These are phyloP conservation scores for Paguma larvata DNA, from an alignment of 2,797 vertebrate species.

Conservation along the genomic window DNA sequence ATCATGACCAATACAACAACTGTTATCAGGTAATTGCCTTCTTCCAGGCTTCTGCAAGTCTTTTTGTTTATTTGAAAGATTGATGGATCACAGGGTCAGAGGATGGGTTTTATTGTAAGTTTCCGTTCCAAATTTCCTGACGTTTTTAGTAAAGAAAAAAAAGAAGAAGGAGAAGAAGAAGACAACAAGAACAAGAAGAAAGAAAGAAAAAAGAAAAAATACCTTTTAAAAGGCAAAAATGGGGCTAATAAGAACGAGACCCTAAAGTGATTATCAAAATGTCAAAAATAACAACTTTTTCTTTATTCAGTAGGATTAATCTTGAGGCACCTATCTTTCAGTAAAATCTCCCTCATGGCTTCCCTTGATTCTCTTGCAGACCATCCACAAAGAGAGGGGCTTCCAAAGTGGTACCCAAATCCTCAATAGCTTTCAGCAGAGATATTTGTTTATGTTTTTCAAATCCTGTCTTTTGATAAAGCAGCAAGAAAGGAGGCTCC, in stretches of 20 bases:
- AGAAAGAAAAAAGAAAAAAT: constrained; percentile 41
- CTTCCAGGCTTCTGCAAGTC: constrained; percentile 84
- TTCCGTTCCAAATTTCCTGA: constrained; percentile 89
- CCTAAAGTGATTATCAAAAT: constrained; percentile 87
- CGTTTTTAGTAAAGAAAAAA: constrained; percentile 82
- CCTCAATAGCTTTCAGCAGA: constrained; percentile 73
- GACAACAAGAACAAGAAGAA: constrained; percentile 72
- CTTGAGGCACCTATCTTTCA: constrained; percentile 76
- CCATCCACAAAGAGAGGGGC: constrained; percentile 70
- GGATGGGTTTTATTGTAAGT: constrained; percentile 88
- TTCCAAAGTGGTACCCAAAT: constrained; percentile 78
- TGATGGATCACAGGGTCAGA: constrained; percentile 88
- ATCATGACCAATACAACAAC: neutral
- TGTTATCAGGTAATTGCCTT: constrained; percentile 76
- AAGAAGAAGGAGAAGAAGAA: constrained; percentile 78
- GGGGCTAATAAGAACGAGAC: constrained; percentile 88
- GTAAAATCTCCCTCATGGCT: constrained; percentile 60
- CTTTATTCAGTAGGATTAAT: constrained; percentile 84
- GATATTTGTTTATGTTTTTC: constrained; percentile 74
- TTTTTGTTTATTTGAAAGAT: constrained; percentile 89
- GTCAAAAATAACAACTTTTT: constrained; percentile 86
- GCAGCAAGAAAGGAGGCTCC: neutral
- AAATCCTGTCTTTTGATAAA: constrained; percentile 67
- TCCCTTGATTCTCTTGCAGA: constrained; percentile 14
- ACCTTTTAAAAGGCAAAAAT: constrained; percentile 85